phyloP scores from a whole-genome alignment of 2,113 vertebrate species.

The Nyctibius bracteatus region DNA sequence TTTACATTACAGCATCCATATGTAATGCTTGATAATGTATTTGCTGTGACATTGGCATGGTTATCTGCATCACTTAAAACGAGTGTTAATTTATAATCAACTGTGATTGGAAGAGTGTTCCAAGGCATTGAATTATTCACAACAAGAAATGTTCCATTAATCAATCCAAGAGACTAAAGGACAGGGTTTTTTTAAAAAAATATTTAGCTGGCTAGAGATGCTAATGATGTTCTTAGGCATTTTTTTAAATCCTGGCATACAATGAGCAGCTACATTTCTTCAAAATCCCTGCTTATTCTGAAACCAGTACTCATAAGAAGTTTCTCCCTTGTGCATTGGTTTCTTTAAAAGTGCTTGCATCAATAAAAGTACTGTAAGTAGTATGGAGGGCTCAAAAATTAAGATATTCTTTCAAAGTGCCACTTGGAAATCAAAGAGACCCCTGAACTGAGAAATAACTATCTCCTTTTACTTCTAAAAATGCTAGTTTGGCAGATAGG shows the following conservation, averaged over 20 bases:
- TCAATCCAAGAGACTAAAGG: not conserved
- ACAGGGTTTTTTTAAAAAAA: not conserved
- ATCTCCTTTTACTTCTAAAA: not conserved
- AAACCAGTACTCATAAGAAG: not conserved
- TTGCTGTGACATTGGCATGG: not conserved
- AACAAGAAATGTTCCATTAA: constrained; percentile 5
- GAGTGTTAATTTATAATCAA: not conserved
- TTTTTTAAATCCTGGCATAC: not conserved
- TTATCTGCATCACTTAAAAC: constrained; percentile 26
- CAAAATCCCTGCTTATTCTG: not conserved
- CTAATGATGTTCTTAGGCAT: not conserved
- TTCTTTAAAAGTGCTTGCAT: not conserved
- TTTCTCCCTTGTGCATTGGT: not conserved
- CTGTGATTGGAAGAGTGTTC: not conserved
- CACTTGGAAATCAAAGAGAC: not conserved
- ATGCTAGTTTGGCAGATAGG: not conserved
- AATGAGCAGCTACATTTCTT: not conserved
- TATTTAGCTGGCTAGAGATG: not conserved
- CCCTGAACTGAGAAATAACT: not conserved
- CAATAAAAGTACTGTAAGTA: not conserved
- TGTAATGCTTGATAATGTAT: not conserved
- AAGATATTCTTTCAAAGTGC: not conserved
- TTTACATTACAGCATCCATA: not conserved
- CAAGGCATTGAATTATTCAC: not conserved
- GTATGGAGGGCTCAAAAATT: not conserved